Evolutionary conservation across 2,888 invertebrate species (phyloP), one percentile per base, ranked within the genome.

Genomic region (Neocrepidodera transversa): DNA sequence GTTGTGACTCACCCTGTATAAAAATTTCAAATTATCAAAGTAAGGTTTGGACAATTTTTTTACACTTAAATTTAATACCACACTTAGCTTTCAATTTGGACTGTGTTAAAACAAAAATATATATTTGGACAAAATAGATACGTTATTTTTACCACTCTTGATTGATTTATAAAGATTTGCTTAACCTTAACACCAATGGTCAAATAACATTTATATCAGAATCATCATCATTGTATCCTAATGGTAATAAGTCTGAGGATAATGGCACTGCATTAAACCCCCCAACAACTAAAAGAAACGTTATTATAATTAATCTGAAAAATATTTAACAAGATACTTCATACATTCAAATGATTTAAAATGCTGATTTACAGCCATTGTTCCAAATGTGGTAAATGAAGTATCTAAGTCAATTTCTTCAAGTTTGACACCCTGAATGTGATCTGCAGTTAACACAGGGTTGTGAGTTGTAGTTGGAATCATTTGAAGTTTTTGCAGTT

Each of bases 201-300:
- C 76, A 78, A 67, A 76, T 74, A 43, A 78, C 77, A 50, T 72
- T 70, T 51, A 78, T 75, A 53, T 78, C 76, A 30, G 71, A 64
- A 32, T 77, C 74, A 30, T 77, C 78, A 49, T 69, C 72, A 52
- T 61, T 65, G 36, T 71, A 65, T 51, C 64, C 67, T 58, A 72
- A 68, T 49, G 72, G 66, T 63, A 75, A 56, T 23, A 72, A 55
- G 56, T 71, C 71, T 50, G 72, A 61, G 17, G 70, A 49, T 51
- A 70, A 62, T 11, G 71, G 67, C 56, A 71, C 58, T 10, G 64
- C 56, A 59, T 67, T 69, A 58, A 66, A 71, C 18, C 66, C 66
- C 28, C 66, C 62, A 45, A 71, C 68, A 61, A 72, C 69, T 70
- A 47, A 67, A 67, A 36, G 16, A 54, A 38, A 52, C 18, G 23